Evolutionary conservation across 1,140 invertebrate genomes (phyloP).

Genomic region (Papilio dardanus): DNA sequence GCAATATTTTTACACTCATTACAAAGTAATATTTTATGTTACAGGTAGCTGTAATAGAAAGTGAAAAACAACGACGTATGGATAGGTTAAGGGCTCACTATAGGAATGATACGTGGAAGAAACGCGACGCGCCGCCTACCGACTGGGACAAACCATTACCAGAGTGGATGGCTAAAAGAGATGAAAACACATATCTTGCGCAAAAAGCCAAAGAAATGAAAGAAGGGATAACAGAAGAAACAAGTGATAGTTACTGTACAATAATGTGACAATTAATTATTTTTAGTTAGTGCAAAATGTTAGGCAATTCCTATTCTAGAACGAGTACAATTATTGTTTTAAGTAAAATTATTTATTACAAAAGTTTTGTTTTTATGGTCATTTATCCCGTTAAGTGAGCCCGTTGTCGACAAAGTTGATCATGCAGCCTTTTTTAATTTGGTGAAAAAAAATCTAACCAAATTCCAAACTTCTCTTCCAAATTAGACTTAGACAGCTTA

Average conservation of each 20-base stretch:
- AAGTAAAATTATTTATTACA: neutral
- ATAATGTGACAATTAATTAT: slow-evolving; percentile 62
- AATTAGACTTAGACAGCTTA: too few relatives aligned
- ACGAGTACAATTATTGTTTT: neutral
- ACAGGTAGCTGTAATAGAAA: slow-evolving; percentile 87
- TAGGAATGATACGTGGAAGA: slow-evolving; percentile 90
- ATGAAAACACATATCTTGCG: slow-evolving; percentile 86
- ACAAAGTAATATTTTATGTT: slow-evolving; percentile 45
- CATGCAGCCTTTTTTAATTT: too few relatives aligned
- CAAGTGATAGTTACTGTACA: slow-evolving; percentile 59
- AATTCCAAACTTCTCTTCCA: too few relatives aligned
- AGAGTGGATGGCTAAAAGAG: slow-evolving; percentile 86
- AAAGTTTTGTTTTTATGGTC: neutral
- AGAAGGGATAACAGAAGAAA: slow-evolving; percentile 69
- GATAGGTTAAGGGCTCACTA: slow-evolving; percentile 86
- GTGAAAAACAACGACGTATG: slow-evolving; percentile 86
- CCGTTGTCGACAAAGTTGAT: too few relatives aligned
- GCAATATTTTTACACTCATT: too few relatives aligned
- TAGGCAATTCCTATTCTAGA: neutral
- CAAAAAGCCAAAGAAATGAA: slow-evolving; percentile 85
- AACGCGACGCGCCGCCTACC: slow-evolving; percentile 87
- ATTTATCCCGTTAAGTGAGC: neutral
- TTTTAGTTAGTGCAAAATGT: slow-evolving; percentile 32
- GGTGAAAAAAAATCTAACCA: too few relatives aligned
- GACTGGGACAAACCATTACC: slow-evolving; percentile 92